These are phyloP conservation scores for Betta splendens DNA, from an alignment of 2,797 vertebrate genomes.

Conservation along the genomic window DNA sequence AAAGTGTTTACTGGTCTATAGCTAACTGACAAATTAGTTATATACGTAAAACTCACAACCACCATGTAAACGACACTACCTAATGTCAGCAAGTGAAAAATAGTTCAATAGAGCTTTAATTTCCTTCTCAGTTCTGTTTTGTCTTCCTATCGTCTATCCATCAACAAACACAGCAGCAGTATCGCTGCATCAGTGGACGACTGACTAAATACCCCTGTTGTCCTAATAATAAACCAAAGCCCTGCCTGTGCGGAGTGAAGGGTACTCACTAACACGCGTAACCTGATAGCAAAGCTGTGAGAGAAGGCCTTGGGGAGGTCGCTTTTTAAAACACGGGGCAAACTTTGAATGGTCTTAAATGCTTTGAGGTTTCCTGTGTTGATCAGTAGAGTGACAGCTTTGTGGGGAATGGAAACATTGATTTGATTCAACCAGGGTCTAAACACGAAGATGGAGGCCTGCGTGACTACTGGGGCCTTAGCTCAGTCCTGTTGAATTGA, in stretches of 20 bases:
- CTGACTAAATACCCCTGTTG: conserved; percentile 44
- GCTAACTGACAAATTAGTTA: no score
- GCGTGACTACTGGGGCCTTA: not conserved
- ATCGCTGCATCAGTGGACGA: conserved; percentile 28
- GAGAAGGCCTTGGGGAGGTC: not conserved
- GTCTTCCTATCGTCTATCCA: conserved; percentile 39
- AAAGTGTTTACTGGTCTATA: no score
- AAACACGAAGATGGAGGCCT: conserved; percentile 3
- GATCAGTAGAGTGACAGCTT: not conserved
- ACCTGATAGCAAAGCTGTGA: conserved; percentile 29
- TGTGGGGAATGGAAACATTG: not conserved
- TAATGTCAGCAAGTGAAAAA: conserved; percentile 31
- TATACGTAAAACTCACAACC: no score
- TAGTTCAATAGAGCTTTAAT: conserved; percentile 39
- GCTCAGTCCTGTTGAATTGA: not conserved
- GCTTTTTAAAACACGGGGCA: not conserved
- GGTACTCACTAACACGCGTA: conserved; percentile 25
- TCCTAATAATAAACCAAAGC: conserved; percentile 35
- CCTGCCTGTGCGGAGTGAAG: conserved; percentile 11
- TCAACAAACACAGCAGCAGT: conserved; percentile 49
- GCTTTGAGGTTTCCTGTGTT: conserved; percentile 30
- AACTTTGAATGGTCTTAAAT: conserved; percentile 8
- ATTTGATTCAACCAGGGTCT: conserved; percentile 5
- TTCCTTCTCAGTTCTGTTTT: conserved; percentile 45
- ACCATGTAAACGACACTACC: conserved; percentile 29